Evolutionary conservation across 2,113 vertebrate genomes (phyloP).

Genomic region (Strix aluco): DNA sequence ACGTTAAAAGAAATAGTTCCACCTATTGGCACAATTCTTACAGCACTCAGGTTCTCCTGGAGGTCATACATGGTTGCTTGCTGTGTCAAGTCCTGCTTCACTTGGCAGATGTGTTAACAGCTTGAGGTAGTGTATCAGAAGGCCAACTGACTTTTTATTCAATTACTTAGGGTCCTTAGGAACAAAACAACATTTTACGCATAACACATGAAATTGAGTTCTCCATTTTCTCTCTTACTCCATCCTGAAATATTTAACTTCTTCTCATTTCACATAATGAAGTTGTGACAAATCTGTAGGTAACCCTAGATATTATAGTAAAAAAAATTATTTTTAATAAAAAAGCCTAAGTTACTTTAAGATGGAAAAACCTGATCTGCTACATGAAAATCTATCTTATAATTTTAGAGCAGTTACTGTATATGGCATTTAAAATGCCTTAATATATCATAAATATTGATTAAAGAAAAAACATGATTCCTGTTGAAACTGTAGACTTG

Average conservation of each 20-base stretch:
- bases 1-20: background rate
- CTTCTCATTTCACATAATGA: background rate
- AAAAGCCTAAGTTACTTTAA: background rate
- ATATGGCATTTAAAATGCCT: background rate
- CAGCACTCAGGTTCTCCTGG: background rate
- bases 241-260: background rate
- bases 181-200: background rate
- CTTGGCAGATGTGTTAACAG: background rate
- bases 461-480: background rate
- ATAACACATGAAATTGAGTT: background rate
- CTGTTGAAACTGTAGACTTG: background rate
- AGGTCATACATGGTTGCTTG: background rate
- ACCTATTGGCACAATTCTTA: background rate
- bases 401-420: background rate
- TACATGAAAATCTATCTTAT: background rate
- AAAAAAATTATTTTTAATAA: background rate
- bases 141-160: background rate
- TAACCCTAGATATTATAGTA: background rate
- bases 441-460: background rate
- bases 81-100: background rate
- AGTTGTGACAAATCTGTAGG: background rate
- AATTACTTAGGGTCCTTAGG: background rate
- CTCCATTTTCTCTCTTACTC: background rate
- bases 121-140: background rate
- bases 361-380: background rate